Evolutionary conservation across 1,140 invertebrate genomes (phyloP), one percentile per base, ranked within the genome.

Genomic region (Penaeus vannamei): DNA sequence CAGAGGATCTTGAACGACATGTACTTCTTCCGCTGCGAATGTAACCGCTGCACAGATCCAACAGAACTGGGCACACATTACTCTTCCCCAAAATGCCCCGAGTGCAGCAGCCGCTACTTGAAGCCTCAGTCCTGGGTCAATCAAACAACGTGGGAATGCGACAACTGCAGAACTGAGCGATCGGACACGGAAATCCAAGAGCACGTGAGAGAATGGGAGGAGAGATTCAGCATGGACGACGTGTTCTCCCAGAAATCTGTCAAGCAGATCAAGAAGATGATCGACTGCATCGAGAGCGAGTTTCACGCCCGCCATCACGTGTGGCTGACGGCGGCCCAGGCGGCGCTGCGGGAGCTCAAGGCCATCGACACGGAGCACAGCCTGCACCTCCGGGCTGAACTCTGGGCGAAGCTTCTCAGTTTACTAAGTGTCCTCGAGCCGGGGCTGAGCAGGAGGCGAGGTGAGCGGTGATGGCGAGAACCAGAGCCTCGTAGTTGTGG

Each of bases 81-180:
- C 62, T 91, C 90, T 36, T 86, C 64, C 29, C 90, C 89, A 26
- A 85, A 84, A 53, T 91, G 91, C 53, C 79, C 86, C n/a, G 81
- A 86, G 29, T 91, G 91, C 36, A 22, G n/a, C 19, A 32, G 62
- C 10, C 42, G 32, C 4, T 85, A 83, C 12, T 72, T 95, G 84
- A 85, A 95, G 62, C 94, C 93, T 36, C 93, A 95, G 92, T 95
- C 95, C 4, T 93, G 95, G 59, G 93, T 95, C 86, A 94, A 94
- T 79, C 91, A 92, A 1, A 93, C 95, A 17, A 90, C 92, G 4
- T 96, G 95, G 95, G 94, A 94, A 90, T 96, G 96, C 92, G 93
- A 95, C 87, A 93, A 93, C 86, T 96, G 95, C 92, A 93, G 93
- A 32, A 93, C 94, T 80, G 93, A 92, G 77, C 93, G 94, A n/a